A percentile compares a stretch with the other conserved stretches of the same genome.
Conservation (phyloP, 2,797 vertebrate genomes). For the Tadarida brasiliensis region DNA sequence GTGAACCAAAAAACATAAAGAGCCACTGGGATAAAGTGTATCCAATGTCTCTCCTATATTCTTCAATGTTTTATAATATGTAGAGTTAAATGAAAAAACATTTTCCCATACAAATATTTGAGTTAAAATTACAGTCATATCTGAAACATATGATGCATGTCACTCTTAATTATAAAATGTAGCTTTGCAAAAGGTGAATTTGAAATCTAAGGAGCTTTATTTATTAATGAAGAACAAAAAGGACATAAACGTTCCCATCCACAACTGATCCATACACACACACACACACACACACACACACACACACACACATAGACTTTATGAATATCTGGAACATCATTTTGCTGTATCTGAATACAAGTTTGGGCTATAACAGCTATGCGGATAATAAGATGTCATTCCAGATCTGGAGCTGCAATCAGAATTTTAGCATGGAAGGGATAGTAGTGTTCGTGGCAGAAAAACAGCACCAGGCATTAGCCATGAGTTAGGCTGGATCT, state of each 20-base stretch:
- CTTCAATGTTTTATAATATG: neutral
- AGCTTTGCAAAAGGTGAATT: constrained; percentile 10
- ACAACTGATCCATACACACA: neutral
- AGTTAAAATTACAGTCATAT: neutral
- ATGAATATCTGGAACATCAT: neutral
- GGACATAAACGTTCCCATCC: neutral
- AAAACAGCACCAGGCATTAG: neutral
- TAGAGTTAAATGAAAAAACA: neutral
- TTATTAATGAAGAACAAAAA: neutral
- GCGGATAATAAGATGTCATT: neutral
- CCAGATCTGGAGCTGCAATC: neutral
- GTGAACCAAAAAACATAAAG: neutral
- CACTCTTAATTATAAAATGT: constrained; percentile 1
- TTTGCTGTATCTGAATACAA: constrained; percentile 2
- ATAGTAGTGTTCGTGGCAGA: neutral
- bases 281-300: no score
- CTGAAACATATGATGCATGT: neutral
- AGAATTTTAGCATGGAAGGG: neutral
- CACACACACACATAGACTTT: neutral
- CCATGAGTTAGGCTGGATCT: neutral
- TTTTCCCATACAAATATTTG: neutral
- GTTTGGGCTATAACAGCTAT: neutral
- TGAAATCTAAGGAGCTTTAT: neutral
- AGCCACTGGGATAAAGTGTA: neutral
- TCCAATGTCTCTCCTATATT: neutral